A percentile compares a stretch with the other conserved stretches of the same genome.
These are phyloP conservation scores for Plusia festucae DNA, from an alignment of 2,888 invertebrate species.

Conservation along the genomic window DNA sequence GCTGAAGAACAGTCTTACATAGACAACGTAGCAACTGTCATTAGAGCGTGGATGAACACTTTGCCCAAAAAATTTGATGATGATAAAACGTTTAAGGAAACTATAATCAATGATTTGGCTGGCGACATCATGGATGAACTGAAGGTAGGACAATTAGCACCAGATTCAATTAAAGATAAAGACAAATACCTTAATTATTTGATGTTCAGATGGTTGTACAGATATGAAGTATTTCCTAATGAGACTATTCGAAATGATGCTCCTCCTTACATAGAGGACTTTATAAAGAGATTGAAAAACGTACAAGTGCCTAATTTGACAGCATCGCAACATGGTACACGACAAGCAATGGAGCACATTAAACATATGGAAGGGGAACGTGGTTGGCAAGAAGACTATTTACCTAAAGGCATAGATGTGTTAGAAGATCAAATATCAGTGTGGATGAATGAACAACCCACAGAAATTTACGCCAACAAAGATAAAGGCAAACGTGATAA, in stretches of 20 bases:
- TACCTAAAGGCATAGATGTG: conserved; percentile 63
- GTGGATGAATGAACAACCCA: conserved; percentile 73
- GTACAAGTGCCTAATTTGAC: conserved; percentile 62
- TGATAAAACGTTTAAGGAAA: conserved; percentile 65
- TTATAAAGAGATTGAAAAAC: conserved; percentile 55
- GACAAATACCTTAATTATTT: conserved; percentile 60
- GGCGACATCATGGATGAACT: conserved; percentile 67
- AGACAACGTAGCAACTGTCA: conserved; percentile 54
- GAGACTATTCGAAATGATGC: conserved; percentile 49
- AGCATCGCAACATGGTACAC: conserved; percentile 65
- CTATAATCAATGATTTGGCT: conserved; percentile 67
- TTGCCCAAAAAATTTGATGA: conserved; percentile 63
- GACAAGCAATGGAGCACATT: conserved; percentile 63
- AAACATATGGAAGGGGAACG: conserved; percentile 48
- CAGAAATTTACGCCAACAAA: conserved; percentile 57
- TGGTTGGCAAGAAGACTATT: conserved; percentile 50
- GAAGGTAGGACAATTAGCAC: conserved; percentile 63
- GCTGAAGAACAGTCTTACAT: conserved; percentile 64
- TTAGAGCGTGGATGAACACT: conserved; percentile 67
- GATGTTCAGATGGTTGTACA: conserved; percentile 68
- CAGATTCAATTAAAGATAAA: conserved; percentile 49
- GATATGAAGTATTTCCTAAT: conserved; percentile 65
- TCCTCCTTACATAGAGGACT: conserved; percentile 58
- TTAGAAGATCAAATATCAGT: conserved; percentile 74
- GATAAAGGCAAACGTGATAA: conserved; percentile 54